Base-by-base conservation (phyloP, 37 sponge, comb jelly and placozoan species). In the Chondrosia reniformis region DNA sequence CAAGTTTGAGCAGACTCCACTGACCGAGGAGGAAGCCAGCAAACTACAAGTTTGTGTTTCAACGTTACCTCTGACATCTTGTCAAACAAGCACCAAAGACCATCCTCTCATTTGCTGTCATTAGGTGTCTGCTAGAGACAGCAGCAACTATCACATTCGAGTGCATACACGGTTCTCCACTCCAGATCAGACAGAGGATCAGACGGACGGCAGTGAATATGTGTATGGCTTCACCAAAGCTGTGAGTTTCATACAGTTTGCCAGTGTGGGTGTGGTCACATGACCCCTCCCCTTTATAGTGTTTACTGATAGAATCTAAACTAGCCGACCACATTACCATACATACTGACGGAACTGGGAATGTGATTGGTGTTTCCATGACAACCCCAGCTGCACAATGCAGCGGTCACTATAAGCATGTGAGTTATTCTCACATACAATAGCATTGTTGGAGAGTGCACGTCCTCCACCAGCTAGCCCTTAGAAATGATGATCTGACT, bases 141-240 rank as follows among this genome's bases (percentile, higher is more conserved):
- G 72, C 21, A 44, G 43, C 4, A 69, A 69, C 72, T 69, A 69
- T 34, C n/a, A 17, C 24, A 40, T 69, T 6, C 72, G 72, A 40
- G 43, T 6, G 1, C 41, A 7, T 21, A 34, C 42, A 34, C 42
- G 4, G n/a, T 69, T 69, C 43, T 69, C 72, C 72, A 13, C 36
- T 37, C 22, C 43, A 15, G 24, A 13, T 2, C 2, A 24, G 17
- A 17, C 72, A 17, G 55, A 41, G 1, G 25, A 46, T 5, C 45
- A 37, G 21, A n/a, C 39, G 0, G 46, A 0, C 10, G 45, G 2
- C 0, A 28, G 54, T 0, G n/a, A n/a, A n/a, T 81, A 76, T 55
- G 87, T 87, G 42, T 75, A 82, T 56, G 82, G 83, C 6, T 63
- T 67, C 49, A 87, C 82, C 78, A 81, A 83, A 67, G 87, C 87